Percentiles rank a stretch among this genome's conserved stretches.
phyloP scores from a whole-genome alignment of 1,140 invertebrate species.

The Drosophila gunungcola region DNA sequence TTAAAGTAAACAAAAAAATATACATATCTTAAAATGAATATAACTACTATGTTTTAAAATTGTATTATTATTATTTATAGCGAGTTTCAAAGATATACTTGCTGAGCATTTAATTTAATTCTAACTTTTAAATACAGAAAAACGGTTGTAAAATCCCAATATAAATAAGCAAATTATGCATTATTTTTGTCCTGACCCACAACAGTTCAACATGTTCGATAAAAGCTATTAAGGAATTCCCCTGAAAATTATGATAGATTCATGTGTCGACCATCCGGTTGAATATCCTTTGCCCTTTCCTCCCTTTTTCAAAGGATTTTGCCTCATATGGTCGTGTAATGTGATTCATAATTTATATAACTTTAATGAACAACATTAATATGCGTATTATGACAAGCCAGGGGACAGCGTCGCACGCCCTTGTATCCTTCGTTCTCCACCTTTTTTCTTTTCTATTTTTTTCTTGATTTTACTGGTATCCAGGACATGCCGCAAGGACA shows the following conservation, averaged over 20 bases:
- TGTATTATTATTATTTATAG: too few relatives aligned
- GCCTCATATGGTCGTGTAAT: slow-evolving; percentile 56
- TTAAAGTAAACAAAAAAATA: too few relatives aligned
- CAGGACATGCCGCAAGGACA: slow-evolving; percentile 45
- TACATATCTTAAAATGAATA: too few relatives aligned
- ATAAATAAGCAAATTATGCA: neutral
- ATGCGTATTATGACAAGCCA: slow-evolving; percentile 71
- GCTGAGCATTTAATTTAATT: too few relatives aligned
- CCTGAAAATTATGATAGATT: slow-evolving; percentile 12
- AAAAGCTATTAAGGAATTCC: slow-evolving; percentile 5
- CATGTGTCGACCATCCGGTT: neutral
- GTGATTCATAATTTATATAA: slow-evolving; percentile 81
- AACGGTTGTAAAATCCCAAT: too few relatives aligned
- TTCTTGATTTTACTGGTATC: slow-evolving; percentile 7
- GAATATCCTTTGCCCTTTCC: neutral
- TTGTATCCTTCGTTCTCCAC: neutral
- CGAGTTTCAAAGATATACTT: too few relatives aligned
- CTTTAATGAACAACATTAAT: slow-evolving; percentile 82
- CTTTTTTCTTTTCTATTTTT: too few relatives aligned
- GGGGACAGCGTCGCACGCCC: slow-evolving; percentile 20
- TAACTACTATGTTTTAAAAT: too few relatives aligned
- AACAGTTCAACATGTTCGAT: neutral
- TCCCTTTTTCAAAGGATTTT: slow-evolving; percentile 13
- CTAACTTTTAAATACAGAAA: too few relatives aligned
- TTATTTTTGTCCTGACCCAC: neutral